Percentiles rank a stretch among this genome's conserved stretches.
phyloP scores from a whole-genome alignment of 1,140 invertebrate genomes.

The Cotesia chilonis region DNA sequence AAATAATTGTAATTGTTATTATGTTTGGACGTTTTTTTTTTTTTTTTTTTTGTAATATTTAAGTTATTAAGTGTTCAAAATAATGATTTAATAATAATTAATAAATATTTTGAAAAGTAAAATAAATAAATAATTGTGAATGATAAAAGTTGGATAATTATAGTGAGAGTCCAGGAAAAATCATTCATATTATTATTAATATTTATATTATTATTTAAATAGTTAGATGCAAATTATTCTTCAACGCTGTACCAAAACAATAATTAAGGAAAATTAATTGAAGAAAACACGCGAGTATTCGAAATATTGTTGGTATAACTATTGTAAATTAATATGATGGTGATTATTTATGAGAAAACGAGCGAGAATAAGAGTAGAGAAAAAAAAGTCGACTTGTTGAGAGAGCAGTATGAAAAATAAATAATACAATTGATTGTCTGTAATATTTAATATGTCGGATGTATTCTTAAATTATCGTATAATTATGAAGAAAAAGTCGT shows the following conservation, averaged over 20 bases:
- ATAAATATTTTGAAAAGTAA: not conserved
- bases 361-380: not conserved
- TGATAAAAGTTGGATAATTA: slow-evolving; percentile 2
- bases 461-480: slow-evolving; percentile 17
- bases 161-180: slow-evolving; percentile 10
- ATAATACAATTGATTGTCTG: slow-evolving; percentile 6
- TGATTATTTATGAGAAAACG: slow-evolving; percentile 5
- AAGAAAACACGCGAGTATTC: not conserved
- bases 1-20: not conserved
- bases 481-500: not conserved
- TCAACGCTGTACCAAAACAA: slow-evolving; percentile 35
- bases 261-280: slow-evolving; percentile 8
- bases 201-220: slow-evolving; percentile 8
- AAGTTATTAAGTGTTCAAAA: not conserved
- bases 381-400: not conserved
- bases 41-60: not conserved
- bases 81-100: not conserved
- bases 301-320: slow-evolving; percentile 6
- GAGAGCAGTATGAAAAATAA: slow-evolving; percentile 28
- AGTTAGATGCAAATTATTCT: slow-evolving; percentile 28
- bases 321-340: slow-evolving; percentile 13
- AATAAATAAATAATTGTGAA: slow-evolving; percentile 2
- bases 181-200: slow-evolving; percentile 19
- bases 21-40: not conserved
- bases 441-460: slow-evolving; percentile 21